phyloP scores from a whole-genome alignment of 2,113 vertebrate genomes.

The Accipiter virgatus region DNA sequence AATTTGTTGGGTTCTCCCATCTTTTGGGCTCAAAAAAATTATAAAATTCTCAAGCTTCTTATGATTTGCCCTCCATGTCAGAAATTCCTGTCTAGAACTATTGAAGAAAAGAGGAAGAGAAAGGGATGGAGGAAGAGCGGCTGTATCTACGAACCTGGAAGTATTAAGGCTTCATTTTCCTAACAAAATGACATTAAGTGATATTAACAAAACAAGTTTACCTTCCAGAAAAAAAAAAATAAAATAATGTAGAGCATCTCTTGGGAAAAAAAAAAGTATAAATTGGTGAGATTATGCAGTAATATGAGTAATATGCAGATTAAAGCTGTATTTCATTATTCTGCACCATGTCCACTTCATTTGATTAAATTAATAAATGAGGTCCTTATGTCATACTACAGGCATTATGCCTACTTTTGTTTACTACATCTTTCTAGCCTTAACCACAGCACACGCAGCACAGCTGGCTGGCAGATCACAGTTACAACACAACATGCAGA shows the following conservation, averaged over 20 bases:
- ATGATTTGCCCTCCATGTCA: not conserved
- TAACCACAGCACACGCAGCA: slow-evolving; percentile 24
- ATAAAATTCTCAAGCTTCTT: not conserved
- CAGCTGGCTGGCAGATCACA: slow-evolving; percentile 36
- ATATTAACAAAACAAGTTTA: not conserved
- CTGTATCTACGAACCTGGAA: not conserved
- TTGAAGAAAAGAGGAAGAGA: not conserved
- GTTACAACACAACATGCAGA: not conserved
- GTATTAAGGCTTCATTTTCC: not conserved
- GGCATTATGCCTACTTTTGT: slow-evolving; percentile 8
- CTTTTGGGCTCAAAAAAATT: not conserved
- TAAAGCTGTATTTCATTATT: slow-evolving; percentile 12
- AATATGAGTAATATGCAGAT: not conserved
- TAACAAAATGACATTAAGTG: not conserved
- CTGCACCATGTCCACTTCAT: not conserved
- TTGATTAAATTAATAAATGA: slow-evolving; percentile 32
- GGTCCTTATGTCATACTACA: not conserved
- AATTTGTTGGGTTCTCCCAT: not conserved
- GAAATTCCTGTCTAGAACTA: not conserved
- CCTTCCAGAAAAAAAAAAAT: not conserved
- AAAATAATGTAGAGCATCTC: not conserved
- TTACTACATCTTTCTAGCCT: slow-evolving; percentile 24
- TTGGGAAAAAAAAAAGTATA: not conserved
- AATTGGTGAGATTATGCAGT: not conserved
- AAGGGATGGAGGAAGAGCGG: not conserved